Evolutionary conservation across 1,140 invertebrate genomes (phyloP), one percentile per base, ranked within the genome.

Genomic region (Calycopis cecrops): DNA sequence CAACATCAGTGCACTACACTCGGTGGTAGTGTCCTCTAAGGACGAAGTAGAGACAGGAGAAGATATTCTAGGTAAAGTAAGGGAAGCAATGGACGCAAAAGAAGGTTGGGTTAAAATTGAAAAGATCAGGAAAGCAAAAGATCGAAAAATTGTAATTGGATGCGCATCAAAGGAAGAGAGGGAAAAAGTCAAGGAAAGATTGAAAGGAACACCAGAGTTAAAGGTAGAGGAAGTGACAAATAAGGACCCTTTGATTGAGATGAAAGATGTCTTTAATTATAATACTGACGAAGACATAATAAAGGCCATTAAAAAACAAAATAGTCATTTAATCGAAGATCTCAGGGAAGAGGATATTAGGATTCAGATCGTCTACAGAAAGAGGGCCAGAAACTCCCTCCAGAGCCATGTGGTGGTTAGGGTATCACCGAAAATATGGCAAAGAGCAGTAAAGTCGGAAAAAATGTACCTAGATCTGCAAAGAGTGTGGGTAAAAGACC

Each of bases 391-490:
- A 6, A 40, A 40, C 38, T 3, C 38, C 38, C 38, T 11, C 4
- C n/a, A 40, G 14, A 12, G 12, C 21, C 6, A 28, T 6, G 6
- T 28, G 6, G 6, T 6, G 21, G 21, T 6, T 28, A 28, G 21
- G 6, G 21, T 28, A 28, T 28, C 21, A 2, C 21, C 21, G 6
- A 28, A 6, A 28, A 6, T 28, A 28, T 44, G 12, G 40, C 7
- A n/a, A 16, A n/a, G 40, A 14, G 7, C 7, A n/a, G 40, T 44
- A n/a, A n/a, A n/a, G n/a, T n/a, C n/a, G n/a, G 12, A 14, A 44
- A 11, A 17, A 9, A 47, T 7, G 16, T 47, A 58, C 14, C 14
- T 58, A 0, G 42, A 52, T 16, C 12, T 52, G 3, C 56, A 58
- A 17, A 37, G 42, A 17, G 10, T 48, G 4, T 35, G 14, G 6